phyloP scores from a whole-genome alignment of 2,888 invertebrate genomes.

The Mythimna loreyi region DNA sequence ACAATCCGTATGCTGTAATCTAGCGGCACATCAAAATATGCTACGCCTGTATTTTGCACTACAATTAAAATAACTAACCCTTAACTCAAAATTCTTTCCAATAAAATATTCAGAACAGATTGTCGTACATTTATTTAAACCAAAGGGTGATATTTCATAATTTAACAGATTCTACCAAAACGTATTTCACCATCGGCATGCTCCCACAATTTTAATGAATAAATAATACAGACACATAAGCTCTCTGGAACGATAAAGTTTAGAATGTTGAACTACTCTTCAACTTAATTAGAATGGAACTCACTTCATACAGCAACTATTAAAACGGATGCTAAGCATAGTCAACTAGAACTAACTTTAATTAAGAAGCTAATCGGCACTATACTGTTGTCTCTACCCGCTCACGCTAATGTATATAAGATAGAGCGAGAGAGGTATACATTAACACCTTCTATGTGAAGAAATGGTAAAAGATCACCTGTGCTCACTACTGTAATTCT shows the following conservation, averaged over 20 bases:
- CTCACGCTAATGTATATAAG: slow-evolving; percentile 58
- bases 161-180: slow-evolving; percentile 37
- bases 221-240: slow-evolving; percentile 66
- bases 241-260: slow-evolving; percentile 70
- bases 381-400: slow-evolving; percentile 75
- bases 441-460: slow-evolving; percentile 83
- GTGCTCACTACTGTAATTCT: slow-evolving; percentile 91
- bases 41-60: slow-evolving; percentile 26
- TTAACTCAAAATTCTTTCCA: slow-evolving; percentile 24
- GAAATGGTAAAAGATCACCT: slow-evolving; percentile 90
- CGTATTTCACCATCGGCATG: slow-evolving; percentile 55
- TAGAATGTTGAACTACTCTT: slow-evolving; percentile 75
- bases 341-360: slow-evolving; percentile 82
- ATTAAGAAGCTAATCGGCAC: slow-evolving; percentile 79
- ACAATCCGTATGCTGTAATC: slow-evolving; percentile 67
- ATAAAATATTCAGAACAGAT: slow-evolving; percentile 43
- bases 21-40: slow-evolving; percentile 66
- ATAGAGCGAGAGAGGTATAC: slow-evolving; percentile 82
- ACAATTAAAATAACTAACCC: slow-evolving; percentile 17
- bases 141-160: slow-evolving; percentile 53
- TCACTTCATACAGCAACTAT: slow-evolving; percentile 77
- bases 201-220: slow-evolving; percentile 71
- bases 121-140: slow-evolving; percentile 27
- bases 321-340: slow-evolving; percentile 85
- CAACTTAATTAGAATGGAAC: slow-evolving; percentile 80